Conservation (phyloP, 2,797 vertebrate species). For the Amblyraja radiata region DNA sequence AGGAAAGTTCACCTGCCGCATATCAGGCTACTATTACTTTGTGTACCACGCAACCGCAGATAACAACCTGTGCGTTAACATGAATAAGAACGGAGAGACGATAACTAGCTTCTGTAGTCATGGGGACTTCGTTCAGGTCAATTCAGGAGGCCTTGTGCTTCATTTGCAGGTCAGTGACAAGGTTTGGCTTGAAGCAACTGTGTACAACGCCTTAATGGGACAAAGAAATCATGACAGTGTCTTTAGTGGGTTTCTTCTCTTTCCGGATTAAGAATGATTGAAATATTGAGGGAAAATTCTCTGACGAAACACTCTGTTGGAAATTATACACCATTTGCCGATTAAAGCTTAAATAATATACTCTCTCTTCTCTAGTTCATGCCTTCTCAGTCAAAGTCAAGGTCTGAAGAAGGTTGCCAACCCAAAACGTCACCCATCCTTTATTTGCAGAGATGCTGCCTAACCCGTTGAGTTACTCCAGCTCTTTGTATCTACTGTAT, state of each 20-base stretch:
- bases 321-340: neutral
- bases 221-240: conserved; percentile 54
- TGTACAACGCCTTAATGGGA: conserved; percentile 66
- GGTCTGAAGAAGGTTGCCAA: too few relatives aligned
- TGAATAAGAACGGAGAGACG: conserved; percentile 41
- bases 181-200: conserved; percentile 62
- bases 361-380: neutral
- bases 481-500: too few relatives aligned
- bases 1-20: conserved; percentile 62
- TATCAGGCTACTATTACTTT: conserved; percentile 70
- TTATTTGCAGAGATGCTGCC: too few relatives aligned
- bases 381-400: neutral
- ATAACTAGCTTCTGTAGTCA: conserved; percentile 69
- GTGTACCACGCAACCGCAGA: conserved; percentile 55
- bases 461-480: too few relatives aligned
- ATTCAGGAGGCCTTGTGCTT: conserved; percentile 60
- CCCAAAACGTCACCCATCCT: too few relatives aligned
- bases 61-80: conserved; percentile 55
- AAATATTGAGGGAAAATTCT: neutral
- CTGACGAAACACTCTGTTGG: neutral
- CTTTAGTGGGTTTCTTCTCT: conserved; percentile 75
- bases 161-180: conserved; percentile 46
- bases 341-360: neutral
- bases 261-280: conserved; percentile 54
- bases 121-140: conserved; percentile 57